Base-by-base conservation (phyloP, 23 tunicate genomes). In the Botrylloides violaceus region DNA sequence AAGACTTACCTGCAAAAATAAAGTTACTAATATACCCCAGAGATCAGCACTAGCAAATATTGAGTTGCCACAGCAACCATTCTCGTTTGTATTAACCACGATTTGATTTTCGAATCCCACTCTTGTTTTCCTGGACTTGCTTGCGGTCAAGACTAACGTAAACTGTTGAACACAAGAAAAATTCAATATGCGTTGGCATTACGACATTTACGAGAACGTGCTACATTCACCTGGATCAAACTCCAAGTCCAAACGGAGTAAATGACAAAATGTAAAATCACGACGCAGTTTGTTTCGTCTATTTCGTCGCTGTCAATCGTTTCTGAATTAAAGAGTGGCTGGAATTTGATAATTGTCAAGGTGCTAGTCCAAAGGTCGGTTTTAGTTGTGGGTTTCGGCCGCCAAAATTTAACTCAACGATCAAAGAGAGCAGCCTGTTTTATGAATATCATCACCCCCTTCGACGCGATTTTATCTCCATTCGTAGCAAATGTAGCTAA, bases 161-260 rank as follows among this genome's bases (percentile, higher is more conserved):
- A 95, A 95, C 92, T 95, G 80, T 6, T 59, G 24, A 3, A 32
- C 3, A 6, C 64, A 22, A 22, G 18, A 47, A 47, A 12, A 47
- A 59, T 5, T 59, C 19, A 59, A 7, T 59, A 22, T 7, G 30
- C 6, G 64, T 59, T 59, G 28, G 12, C 12, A 12, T 18, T 12
- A 47, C 15, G 55, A 18, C 18, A 47, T 47, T 47, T 47, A 12
- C 18, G 55, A 12, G 18, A 47, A 18, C 18, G 55, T 47, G 15
- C 55, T 59, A 6, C 28, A 22, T 59, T 59, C 47, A 90, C 97
- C 85, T 90, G 99, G 4, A 87, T 5, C 25, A 95, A 62, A 57
- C 96, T 87, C 86, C 87, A 76, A 26, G 91, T 70, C 99, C 99
- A 95, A 7, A 95, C 99, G 1, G 59, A 72, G 70, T 90, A 95